These are phyloP conservation scores for Cepaea hortensis DNA, from an alignment of 2,888 invertebrate species.

Conservation along the genomic window DNA sequence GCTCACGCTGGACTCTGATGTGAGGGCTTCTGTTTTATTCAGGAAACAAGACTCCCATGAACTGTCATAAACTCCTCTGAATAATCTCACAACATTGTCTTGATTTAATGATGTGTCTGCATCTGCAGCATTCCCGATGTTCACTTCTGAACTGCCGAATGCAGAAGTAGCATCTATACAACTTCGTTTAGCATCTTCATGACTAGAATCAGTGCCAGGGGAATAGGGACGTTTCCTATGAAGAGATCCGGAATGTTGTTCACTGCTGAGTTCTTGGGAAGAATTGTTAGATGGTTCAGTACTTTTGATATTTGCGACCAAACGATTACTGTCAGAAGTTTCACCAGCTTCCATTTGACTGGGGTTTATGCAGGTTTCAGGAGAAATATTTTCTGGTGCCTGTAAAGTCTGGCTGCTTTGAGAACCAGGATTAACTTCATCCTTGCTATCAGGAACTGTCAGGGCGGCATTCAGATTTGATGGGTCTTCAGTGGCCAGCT, in stretches of 20 bases:
- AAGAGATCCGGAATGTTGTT: not conserved
- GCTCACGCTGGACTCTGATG: not conserved
- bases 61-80: constrained; percentile 6
- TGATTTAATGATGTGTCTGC: not conserved
- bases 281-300: not conserved
- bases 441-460: not conserved
- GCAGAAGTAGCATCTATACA: not conserved
- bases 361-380: not conserved
- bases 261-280: not conserved
- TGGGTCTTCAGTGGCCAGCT: constrained; percentile 5
- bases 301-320: not conserved
- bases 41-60: constrained; percentile 28
- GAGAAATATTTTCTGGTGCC: not conserved
- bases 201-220: not conserved
- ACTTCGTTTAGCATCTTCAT: constrained; percentile 1
- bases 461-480: not conserved
- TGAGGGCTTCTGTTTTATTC: not conserved
- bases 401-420: not conserved
- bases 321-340: not conserved
- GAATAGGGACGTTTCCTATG: not conserved
- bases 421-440: not conserved
- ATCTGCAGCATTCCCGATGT: not conserved
- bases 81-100: not conserved
- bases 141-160: not conserved
- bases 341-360: not conserved